phyloP scores from a whole-genome alignment of 2,797 vertebrate genomes.

The Selene dorsalis region DNA sequence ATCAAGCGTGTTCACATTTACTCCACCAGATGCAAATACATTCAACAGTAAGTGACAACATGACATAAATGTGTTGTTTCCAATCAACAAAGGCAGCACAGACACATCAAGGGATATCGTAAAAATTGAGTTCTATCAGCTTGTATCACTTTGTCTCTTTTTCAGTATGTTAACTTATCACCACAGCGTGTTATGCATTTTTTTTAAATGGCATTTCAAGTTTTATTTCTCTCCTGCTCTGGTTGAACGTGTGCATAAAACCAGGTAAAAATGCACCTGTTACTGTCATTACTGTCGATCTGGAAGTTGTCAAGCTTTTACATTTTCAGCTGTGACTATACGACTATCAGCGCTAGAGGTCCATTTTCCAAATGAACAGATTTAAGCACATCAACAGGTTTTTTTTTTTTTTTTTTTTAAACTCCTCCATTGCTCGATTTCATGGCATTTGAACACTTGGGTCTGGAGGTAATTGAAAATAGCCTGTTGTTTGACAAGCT shows the following conservation, averaged over 20 bases:
- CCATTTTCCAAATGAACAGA: constrained; percentile 65
- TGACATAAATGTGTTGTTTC: not conserved
- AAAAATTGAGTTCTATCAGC: not conserved
- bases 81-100: not conserved
- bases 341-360: constrained; percentile 31
- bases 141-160: not conserved
- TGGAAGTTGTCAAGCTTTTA: constrained; percentile 24
- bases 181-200: not conserved
- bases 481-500: constrained; percentile 80
- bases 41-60: not conserved
- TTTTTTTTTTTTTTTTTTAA: constrained; percentile 19
- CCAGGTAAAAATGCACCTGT: not conserved
- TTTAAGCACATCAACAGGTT: constrained; percentile 44
- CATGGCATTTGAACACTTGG: constrained; percentile 64
- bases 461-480: constrained; percentile 78
- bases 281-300: constrained; percentile 11
- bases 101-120: not conserved
- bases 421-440: constrained; percentile 67
- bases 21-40: not conserved
- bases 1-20: not conserved
- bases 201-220: not conserved
- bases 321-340: constrained; percentile 38
- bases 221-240: not conserved
- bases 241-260: constrained; percentile 15
- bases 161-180: not conserved